These are phyloP conservation scores for Panopea generosa DNA, from an alignment of 2,888 invertebrate genomes.

Conservation along the genomic window DNA sequence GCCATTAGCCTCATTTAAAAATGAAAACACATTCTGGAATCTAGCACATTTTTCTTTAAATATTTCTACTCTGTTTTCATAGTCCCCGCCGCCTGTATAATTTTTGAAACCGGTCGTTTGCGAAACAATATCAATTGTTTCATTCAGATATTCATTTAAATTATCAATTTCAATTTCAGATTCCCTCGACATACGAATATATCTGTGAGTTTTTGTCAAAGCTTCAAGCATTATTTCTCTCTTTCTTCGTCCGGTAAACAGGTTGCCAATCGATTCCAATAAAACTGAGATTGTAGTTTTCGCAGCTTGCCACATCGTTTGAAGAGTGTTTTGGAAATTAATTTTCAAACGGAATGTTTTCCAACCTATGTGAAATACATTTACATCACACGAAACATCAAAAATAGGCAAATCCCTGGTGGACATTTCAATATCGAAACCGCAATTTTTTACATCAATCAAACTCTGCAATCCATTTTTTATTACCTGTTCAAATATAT, in stretches of 20 bases:
- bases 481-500: conserved; percentile 44
- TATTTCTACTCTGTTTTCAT: conserved; percentile 12
- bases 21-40: conserved; percentile 2
- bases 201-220: background rate
- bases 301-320: conserved; percentile 49
- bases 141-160: conserved; percentile 12
- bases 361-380: conserved; percentile 48
- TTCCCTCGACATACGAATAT: background rate
- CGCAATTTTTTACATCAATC: conserved; percentile 55
- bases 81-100: background rate
- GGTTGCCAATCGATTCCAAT: conserved; percentile 1
- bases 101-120: background rate
- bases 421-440: conserved; percentile 50
- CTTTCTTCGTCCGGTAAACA: background rate
- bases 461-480: conserved; percentile 37
- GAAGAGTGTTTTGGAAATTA: conserved; percentile 39
- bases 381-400: conserved; percentile 54
- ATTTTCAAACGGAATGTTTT: conserved; percentile 30
- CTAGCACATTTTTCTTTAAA: conserved; percentile 29
- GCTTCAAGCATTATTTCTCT: conserved; percentile 4
- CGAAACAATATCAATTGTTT: conserved; percentile 7
- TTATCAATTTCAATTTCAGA: background rate
- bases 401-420: conserved; percentile 39
- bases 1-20: conserved; percentile 22
- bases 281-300: conserved; percentile 33